Evolutionary conservation across 2,113 vertebrate genomes (phyloP).

Genomic region (Gavia stellata): DNA sequence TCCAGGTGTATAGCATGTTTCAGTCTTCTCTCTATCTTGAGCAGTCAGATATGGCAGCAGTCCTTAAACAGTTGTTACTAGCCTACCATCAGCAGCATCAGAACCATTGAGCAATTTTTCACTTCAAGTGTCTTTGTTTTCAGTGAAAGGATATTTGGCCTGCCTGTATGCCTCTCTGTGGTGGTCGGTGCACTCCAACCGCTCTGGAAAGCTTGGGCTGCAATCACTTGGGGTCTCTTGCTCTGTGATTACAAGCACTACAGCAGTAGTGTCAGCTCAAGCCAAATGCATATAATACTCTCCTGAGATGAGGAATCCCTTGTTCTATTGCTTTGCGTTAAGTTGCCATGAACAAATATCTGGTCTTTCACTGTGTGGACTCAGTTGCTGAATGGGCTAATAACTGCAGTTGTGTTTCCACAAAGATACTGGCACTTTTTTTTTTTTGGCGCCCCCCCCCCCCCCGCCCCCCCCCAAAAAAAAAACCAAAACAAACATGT

Average conservation of each 20-base stretch:
- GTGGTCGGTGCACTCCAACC: accelerated
- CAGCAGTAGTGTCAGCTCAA: neutral
- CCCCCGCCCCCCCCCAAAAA: neutral
- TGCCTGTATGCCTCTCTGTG: neutral
- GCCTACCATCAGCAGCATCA: neutral
- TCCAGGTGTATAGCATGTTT: accelerated
- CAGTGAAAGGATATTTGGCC: neutral
- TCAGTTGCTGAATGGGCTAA: neutral
- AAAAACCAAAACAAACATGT: neutral
- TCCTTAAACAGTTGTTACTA: neutral
- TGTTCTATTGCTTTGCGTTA: neutral
- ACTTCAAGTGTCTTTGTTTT: neutral
- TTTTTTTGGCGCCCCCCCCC: too few species aligned
- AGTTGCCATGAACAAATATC: neutral
- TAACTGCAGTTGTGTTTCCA: neutral
- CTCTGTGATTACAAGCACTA: neutral
- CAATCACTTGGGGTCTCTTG: neutral
- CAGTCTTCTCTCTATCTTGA: neutral
- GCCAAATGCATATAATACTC: neutral
- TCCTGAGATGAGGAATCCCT: neutral
- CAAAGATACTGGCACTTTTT: neutral
- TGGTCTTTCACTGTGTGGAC: neutral
- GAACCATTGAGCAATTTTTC: neutral
- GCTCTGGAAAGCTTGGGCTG: neutral
- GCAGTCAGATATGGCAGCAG: neutral